Evolutionary conservation across 2,113 vertebrate species (phyloP).

Genomic region (Entelurus aequoreus): DNA sequence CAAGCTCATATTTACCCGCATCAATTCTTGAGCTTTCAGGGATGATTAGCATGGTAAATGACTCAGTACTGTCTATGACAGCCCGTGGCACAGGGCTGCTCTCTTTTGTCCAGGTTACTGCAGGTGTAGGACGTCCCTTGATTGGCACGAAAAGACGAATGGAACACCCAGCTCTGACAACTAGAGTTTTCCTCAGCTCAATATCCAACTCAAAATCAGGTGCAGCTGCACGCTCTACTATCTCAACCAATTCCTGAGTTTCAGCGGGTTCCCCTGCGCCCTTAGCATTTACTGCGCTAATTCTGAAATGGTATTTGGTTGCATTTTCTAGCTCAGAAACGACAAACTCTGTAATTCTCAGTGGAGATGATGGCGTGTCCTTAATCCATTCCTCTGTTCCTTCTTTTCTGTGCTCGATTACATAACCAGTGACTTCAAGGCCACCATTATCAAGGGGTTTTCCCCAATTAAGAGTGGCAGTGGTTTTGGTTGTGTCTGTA

Average conservation of each 20-base stretch:
- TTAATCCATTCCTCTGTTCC: constrained; percentile 92
- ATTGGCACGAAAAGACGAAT: constrained; percentile 97
- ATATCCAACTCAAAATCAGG: constrained; percentile 92
- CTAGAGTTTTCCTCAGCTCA: constrained; percentile 92
- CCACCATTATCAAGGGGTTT: constrained; percentile 95
- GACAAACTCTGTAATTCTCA: constrained; percentile 94
- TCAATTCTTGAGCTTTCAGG: constrained; percentile 89
- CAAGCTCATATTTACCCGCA: constrained; percentile 91
- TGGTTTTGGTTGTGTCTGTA: constrained; percentile 92
- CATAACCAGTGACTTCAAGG: constrained; percentile 88
- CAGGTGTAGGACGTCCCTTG: constrained; percentile 89
- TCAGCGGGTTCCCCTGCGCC: constrained; percentile 83
- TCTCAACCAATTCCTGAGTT: constrained; percentile 80
- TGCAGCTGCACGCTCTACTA: constrained; percentile 81
- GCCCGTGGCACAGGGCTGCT: constrained; percentile 80
- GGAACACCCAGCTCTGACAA: constrained; percentile 90
- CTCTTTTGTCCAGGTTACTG: constrained; percentile 92
- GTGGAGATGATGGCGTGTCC: constrained; percentile 81
- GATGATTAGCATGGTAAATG: constrained; percentile 90
- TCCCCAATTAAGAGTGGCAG: constrained; percentile 88
- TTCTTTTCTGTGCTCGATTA: constrained; percentile 93
- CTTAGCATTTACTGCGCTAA: constrained; percentile 87
- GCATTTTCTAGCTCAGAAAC: constrained; percentile 82
- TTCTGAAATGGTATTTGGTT: constrained; percentile 90
- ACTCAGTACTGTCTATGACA: constrained; percentile 91